Evolutionary conservation across 2,888 invertebrate genomes (phyloP), one percentile per base, ranked within the genome.

Genomic region (Brassicogethes aeneus): DNA sequence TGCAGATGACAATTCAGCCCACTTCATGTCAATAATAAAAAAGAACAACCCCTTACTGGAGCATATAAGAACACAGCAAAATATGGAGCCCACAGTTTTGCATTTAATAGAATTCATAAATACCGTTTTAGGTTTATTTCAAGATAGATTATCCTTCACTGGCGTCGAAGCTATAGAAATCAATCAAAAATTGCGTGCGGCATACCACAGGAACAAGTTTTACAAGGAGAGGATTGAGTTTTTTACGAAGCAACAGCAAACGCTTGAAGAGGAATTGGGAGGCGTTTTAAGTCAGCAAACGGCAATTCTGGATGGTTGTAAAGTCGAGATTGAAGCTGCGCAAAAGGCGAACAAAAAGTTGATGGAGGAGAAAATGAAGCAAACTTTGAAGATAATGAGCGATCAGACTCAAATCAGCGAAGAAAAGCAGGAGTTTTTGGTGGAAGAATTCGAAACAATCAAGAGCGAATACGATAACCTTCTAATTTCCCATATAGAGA

Each of bases 341-440:
- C 43, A 43, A 16, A 12, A 10, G 12, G 13, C 15, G 7, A 37
- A 42, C 14, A 42, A 36, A 29, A 43, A 45, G 29, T 41, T 46
- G 10, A 41, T 37, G 12, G 37, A 16, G 1, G 39, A 43, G 10
- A 10, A 23, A 23, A 23, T 23, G 23, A 23, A 23, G 23, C 23
- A 23, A 23, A 7, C 23, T 10, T 23, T 23, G 23, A 23, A 23
- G 10, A 23, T 23, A 10, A 76, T 76, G 74, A 70, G 70, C 41
- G 53, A 71, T 23, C 69, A 70, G 2, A 63, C 68, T 1, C 61
- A 71, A 17, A 61, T 64, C 1, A 75, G 75, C 48, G 51, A 64
- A 10, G 61, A 68, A 5, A 69, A 68, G 40, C 64, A 64, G 40
- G 69, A 69, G 31, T 64, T 71, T 57, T 57, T 76, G 2, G 64